Conservation (phyloP, 1,140 invertebrate species). For the Ostrea denselamellosa region DNA sequence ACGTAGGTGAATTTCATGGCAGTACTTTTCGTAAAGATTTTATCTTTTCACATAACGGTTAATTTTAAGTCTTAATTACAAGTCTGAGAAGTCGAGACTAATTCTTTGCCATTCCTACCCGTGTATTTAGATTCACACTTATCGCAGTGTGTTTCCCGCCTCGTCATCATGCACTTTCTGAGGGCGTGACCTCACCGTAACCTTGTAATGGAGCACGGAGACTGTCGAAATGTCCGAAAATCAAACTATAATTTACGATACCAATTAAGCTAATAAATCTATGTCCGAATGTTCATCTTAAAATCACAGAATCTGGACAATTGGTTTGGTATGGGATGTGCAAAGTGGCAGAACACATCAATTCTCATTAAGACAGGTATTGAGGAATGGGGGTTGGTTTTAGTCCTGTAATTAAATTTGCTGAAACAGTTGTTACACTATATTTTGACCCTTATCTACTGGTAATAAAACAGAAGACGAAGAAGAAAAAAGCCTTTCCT, state of each 20-base stretch:
- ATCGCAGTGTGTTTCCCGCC: background rate
- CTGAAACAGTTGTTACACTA: too few relatives aligned
- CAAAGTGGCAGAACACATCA: background rate
- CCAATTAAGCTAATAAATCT: background rate
- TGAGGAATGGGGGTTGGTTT: background rate
- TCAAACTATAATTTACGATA: constrained; percentile 8
- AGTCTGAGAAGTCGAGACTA: too few relatives aligned
- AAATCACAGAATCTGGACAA: background rate
- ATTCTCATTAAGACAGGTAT: background rate
- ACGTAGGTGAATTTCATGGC: too few relatives aligned
- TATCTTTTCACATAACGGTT: too few relatives aligned
- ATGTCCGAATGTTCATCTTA: background rate
- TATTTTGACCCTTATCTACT: too few relatives aligned
- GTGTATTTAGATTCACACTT: too few relatives aligned
- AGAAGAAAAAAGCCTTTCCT: too few relatives aligned
- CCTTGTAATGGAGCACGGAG: background rate
- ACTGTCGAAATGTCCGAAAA: background rate
- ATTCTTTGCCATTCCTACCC: too few relatives aligned
- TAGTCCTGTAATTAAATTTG: background rate
- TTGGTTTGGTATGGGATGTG: background rate
- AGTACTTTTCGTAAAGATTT: too few relatives aligned
- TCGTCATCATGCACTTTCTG: background rate
- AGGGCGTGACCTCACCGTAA: background rate
- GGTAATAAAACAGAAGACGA: too few relatives aligned
- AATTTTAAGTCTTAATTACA: too few relatives aligned